These are phyloP conservation scores for Luidia sarsii DNA, from an alignment of 53 echinoderm and acorn worm genomes.

Conservation along the genomic window DNA sequence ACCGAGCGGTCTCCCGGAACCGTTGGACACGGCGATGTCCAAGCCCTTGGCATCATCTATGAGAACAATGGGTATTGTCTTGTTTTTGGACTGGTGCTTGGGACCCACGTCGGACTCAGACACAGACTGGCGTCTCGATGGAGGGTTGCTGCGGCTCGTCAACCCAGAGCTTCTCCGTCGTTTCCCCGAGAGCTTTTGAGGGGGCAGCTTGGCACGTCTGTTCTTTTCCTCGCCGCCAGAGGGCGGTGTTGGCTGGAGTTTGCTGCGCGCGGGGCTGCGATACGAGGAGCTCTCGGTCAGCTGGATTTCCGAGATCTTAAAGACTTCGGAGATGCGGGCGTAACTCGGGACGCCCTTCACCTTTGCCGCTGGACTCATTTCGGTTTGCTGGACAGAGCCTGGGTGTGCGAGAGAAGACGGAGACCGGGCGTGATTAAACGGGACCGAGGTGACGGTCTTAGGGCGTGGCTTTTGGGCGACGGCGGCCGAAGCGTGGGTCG, in stretches of 20 bases:
- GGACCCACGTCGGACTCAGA: background rate
- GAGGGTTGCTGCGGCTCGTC: conserved; percentile 10
- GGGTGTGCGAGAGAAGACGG: background rate
- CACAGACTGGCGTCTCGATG: background rate
- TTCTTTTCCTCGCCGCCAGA: conserved; percentile 3
- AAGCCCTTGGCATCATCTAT: too few relatives aligned
- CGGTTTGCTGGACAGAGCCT: too few relatives aligned
- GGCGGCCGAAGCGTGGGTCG: background rate
- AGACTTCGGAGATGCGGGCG: conserved; percentile 1
- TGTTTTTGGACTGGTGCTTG: background rate
- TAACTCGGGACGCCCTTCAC: background rate
- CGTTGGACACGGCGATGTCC: too few relatives aligned
- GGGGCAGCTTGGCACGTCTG: background rate
- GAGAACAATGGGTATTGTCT: conserved; percentile 20
- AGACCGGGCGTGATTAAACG: conserved; percentile 5
- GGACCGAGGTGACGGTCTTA: conserved; percentile 11
- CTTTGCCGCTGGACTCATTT: too few relatives aligned
- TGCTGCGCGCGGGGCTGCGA: conserved; percentile 26
- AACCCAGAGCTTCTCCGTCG: background rate
- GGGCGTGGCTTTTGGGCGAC: background rate
- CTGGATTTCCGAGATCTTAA: conserved; percentile 37
- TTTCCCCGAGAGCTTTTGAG: background rate
- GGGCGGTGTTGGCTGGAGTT: background rate
- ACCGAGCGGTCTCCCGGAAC: too few relatives aligned
- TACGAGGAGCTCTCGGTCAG: conserved; percentile 21